Evolutionary conservation across 2,113 vertebrate species (phyloP).

Genomic region (Lota lota): DNA sequence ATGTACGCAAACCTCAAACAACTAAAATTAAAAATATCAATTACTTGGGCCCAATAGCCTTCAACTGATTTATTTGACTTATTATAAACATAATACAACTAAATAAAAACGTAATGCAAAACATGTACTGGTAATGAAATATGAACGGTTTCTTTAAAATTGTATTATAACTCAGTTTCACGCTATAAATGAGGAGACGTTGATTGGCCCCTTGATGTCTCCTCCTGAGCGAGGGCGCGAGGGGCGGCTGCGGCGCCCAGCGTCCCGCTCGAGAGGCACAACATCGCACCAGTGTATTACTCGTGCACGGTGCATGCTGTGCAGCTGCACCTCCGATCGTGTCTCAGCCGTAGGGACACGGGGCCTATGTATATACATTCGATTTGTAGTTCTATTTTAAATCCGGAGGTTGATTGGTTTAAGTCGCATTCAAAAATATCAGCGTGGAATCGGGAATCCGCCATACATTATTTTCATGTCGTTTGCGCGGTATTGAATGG

Average conservation of each 20-base stretch:
- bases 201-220: constrained; percentile 78
- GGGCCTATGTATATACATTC: constrained; percentile 24
- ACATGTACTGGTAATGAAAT: constrained; percentile 91
- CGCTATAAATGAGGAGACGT: constrained; percentile 75
- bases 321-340: constrained; percentile 26
- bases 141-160: constrained; percentile 92
- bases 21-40: constrained; percentile 52
- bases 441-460: no score
- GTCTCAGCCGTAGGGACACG: constrained; percentile 27
- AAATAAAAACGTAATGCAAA: constrained; percentile 84
- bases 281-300: constrained; percentile 51
- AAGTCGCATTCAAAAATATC: neutral
- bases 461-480: no score
- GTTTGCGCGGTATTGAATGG: no score
- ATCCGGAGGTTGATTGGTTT: no score
- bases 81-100: constrained; percentile 72
- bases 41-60: constrained; percentile 43
- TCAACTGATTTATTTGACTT: constrained; percentile 67
- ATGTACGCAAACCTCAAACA: constrained; percentile 44
- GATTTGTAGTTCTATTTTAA: constrained; percentile 15
- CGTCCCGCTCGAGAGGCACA: constrained; percentile 57
- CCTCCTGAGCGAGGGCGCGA: constrained; percentile 54
- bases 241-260: constrained; percentile 60
- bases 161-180: constrained; percentile 88
- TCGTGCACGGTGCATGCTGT: constrained; percentile 27